Evolutionary conservation across 2,113 vertebrate species (phyloP), one percentile per base, ranked within the genome.

Genomic region (Brevimyrus niger): DNA sequence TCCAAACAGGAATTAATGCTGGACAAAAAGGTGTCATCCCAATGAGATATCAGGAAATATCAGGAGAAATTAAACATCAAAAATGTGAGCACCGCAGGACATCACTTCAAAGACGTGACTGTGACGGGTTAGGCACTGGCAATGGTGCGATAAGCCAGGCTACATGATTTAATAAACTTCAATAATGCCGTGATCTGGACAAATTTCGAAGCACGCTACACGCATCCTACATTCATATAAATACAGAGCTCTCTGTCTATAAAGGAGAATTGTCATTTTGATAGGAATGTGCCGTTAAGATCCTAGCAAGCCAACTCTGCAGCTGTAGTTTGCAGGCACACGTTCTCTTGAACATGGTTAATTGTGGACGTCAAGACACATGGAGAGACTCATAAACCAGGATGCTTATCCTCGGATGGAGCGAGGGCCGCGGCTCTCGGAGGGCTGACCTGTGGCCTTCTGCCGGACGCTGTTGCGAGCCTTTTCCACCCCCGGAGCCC

Each of bases 401-500:
- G n/a, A 80, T 13, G 38, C 15, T 19, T 19, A 42, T 42, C 13
- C 5, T 80, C 15, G 6, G 73, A 8, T 19, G 17, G 35, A 8
- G 15, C 1, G 73, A 8, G 35, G 15, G 73, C 1, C 10, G 73
- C 35, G 2, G 15, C 35, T 80, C 73, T 19, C 27, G 35, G 15
- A 21, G 51, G n/a, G 83, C 95, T 95, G 46, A 99, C 98, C 98
- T 87, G 97, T 97, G 88, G 98, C 97, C 94, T 98, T 99, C 92
- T 99, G 98, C 46, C 98, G 96, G 89, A 99, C 97, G 0, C 94
- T 96, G 93, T 97, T 98, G 80, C 97, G 98, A 17, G 98, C 98
- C 89, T 98, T 99, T 92, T 99, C 98, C 47, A 98, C 97, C 80
- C 97, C 98, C 0, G 98, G 98, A 8, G 97, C 97, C 91, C 98